Evolutionary conservation across 1,140 invertebrate genomes (phyloP), one percentile per base, ranked within the genome.

Genomic region (Scaptodrosophila lebanonensis): DNA sequence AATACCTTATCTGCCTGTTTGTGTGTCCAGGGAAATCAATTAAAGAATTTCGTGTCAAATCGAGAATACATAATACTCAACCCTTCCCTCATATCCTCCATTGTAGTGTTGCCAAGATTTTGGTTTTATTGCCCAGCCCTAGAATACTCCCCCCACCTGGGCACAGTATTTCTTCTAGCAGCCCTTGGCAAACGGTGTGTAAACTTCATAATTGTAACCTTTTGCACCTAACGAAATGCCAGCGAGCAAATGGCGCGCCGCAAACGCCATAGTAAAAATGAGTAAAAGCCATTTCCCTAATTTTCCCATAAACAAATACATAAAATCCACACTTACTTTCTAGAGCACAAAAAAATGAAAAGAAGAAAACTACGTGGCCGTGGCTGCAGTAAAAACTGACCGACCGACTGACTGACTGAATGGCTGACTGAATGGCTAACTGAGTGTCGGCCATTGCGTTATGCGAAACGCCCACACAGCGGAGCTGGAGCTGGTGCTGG

Each of bases 301-400:
- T 84, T 84, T 84, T 77, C 72, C 76, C 83, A 85, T 85, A 84
- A 85, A 84, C 83, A 83, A 83, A 75, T 61, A 73, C 83, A 85
- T 85, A 85, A 85, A 85, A 84, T 85, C 76, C 76, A 84, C 83
- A 85, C 83, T 84, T 84, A 63, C 63, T 71, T 60, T 62, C 66
- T n/a, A 69, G 13, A 53, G 38, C 58, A 40, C 57, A 53, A 53
- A 22, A 40, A 38, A 57, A 47, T 25, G 18, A 57, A 58, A 53
- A 60, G 13, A 17, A 5, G 15, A 15, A 48, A 72, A 45, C 27
- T 32, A 39, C 51, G 13, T 20, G 33, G 20, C 27, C 20, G 9
- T 15, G 27, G n/a, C n/a, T n/a, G 40, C 36, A 45, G 16, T 13
- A 12, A 15, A 36, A 43, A 38, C 38, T 18, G 43, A 22, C 15